Percentiles rank a stretch among this genome's conserved stretches.
These are phyloP conservation scores for Mamestra brassicae DNA, from an alignment of 2,888 invertebrate genomes.

Conservation along the genomic window DNA sequence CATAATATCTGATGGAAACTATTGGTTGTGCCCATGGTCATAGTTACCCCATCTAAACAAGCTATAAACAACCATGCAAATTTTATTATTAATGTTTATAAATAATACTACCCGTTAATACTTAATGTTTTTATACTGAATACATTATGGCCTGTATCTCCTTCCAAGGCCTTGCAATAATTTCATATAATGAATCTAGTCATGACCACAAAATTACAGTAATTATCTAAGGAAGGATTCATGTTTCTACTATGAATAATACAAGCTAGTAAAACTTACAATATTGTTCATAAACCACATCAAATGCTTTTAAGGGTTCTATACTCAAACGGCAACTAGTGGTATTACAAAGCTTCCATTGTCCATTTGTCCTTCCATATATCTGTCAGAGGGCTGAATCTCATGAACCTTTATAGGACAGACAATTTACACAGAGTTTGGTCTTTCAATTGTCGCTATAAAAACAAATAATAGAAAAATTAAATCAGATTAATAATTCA, in stretches of 20 bases:
- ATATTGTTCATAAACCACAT: neutral
- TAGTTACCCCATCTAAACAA: neutral
- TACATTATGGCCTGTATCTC: neutral
- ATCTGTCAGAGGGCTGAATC: no score
- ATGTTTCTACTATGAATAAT: conserved; percentile 11
- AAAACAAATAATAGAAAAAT: no score
- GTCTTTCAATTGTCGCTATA: no score
- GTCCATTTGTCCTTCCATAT: no score
- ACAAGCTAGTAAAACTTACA: neutral
- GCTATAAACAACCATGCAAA: neutral
- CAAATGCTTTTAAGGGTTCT: neutral
- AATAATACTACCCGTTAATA: neutral
- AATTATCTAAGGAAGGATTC: conserved; percentile 17
- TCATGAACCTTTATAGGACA: neutral
- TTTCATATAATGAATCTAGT: conserved; percentile 39
- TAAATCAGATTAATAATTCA: no score
- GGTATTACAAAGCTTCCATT: no score
- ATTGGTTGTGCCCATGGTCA: neutral
- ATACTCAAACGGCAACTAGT: no score
- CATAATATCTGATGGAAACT: neutral
- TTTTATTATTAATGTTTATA: neutral
- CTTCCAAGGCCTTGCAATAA: conserved; percentile 36
- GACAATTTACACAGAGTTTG: no score
- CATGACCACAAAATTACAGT: conserved; percentile 12
- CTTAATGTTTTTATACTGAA: neutral